phyloP scores from a whole-genome alignment of 2,797 vertebrate genomes.

The Enteromius viviparus region DNA sequence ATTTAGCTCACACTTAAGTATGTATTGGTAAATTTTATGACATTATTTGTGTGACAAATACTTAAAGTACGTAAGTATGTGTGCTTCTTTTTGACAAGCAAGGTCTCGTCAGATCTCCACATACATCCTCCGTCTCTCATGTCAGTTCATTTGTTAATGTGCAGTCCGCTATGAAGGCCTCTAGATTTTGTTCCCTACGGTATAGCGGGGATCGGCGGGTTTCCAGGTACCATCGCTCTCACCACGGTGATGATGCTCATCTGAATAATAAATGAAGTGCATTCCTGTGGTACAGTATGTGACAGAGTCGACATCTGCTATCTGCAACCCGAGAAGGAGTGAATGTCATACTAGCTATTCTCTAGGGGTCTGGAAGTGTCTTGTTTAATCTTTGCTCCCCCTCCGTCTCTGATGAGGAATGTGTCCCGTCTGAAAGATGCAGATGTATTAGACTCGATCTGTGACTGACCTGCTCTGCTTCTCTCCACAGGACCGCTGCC shows the following conservation, averaged over 20 bases:
- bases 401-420: neutral
- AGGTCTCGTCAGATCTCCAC: neutral
- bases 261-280: slow-evolving; percentile 72
- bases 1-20: neutral
- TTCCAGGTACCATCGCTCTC: neutral
- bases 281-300: slow-evolving; percentile 63
- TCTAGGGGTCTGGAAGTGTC: slow-evolving; percentile 6
- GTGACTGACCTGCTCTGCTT: slow-evolving; percentile 24
- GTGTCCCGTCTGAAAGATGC: neutral
- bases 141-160: slow-evolving; percentile 20
- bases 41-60: neutral
- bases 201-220: neutral
- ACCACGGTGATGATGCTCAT: slow-evolving; percentile 54
- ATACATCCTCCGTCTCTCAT: neutral
- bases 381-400: neutral
- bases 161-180: slow-evolving; percentile 10
- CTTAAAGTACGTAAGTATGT: neutral
- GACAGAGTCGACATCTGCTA: slow-evolving; percentile 61
- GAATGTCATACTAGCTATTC: neutral
- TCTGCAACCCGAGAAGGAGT: slow-evolving; percentile 65
- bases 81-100: neutral
- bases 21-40: too few relatives aligned
- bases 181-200: neutral
- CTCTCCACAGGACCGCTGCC: slow-evolving; percentile 85
- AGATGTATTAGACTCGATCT: neutral